Evolutionary conservation across 1,140 invertebrate species (phyloP).

Genomic region (Penaeus chinensis): DNA sequence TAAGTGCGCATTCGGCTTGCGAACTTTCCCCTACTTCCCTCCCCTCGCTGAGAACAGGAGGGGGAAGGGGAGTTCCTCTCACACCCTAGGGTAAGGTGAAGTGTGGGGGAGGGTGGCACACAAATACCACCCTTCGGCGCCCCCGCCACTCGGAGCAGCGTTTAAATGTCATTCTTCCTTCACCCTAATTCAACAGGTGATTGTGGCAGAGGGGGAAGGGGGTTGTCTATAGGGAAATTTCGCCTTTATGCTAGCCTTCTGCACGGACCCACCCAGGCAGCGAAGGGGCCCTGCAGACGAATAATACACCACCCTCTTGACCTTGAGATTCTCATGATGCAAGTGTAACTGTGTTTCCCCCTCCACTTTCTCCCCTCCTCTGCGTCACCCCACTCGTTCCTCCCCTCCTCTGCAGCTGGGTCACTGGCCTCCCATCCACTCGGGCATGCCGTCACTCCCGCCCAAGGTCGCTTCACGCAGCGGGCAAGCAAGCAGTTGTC

Average conservation of each 20-base stretch:
- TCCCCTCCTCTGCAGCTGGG: constrained; percentile 15
- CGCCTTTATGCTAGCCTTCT: constrained; percentile 9
- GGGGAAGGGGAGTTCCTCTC: constrained; percentile 49
- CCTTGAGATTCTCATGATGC: constrained; percentile 44
- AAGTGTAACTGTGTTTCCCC: constrained; percentile 21
- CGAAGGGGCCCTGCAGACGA: constrained; percentile 22
- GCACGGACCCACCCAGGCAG: constrained; percentile 27
- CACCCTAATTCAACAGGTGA: constrained; percentile 52
- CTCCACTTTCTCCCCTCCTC: background rate
- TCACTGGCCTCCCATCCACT: constrained; percentile 14
- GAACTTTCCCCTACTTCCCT: constrained; percentile 22
- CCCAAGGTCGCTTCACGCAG: constrained; percentile 26
- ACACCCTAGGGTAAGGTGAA: constrained; percentile 37
- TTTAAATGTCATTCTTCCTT: constrained; percentile 64
- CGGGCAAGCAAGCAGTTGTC: too few species aligned
- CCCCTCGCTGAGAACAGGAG: constrained; percentile 45
- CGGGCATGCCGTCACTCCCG: constrained; percentile 36
- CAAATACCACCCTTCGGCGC: constrained; percentile 41
- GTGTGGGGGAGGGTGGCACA: constrained; percentile 61
- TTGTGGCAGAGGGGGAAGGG: constrained; percentile 64
- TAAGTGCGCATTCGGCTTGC: constrained; percentile 38
- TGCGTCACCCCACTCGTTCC: constrained; percentile 8
- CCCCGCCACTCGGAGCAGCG: constrained; percentile 55
- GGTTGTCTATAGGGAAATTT: background rate
- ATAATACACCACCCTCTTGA: constrained; percentile 43